Percentiles rank a stretch among this genome's conserved stretches.
phyloP scores from a whole-genome alignment of 64 coral and sea anemone species.

The Porites lutea region DNA sequence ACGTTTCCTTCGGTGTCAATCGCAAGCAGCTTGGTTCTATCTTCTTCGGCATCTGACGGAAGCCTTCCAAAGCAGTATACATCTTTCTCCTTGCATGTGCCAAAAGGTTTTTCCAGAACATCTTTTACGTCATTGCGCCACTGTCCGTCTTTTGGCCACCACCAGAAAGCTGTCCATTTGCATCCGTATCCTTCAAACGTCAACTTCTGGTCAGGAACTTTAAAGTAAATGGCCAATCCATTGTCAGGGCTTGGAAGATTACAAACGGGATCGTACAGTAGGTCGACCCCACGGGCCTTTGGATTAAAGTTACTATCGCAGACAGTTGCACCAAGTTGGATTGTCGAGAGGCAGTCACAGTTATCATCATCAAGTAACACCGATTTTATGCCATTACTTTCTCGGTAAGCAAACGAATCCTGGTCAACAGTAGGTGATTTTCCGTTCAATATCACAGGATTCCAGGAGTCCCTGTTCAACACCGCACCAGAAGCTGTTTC shows the following conservation, averaged over 20 bases:
- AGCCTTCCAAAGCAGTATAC: conserved; percentile 72
- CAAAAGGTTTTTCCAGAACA: conserved; percentile 65
- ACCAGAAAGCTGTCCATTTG: conserved; percentile 80
- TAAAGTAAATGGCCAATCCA: conserved; percentile 53
- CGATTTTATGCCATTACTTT: conserved; percentile 48
- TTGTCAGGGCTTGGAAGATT: conserved; percentile 56
- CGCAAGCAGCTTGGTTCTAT: conserved; percentile 59
- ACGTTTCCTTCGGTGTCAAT: conserved; percentile 67
- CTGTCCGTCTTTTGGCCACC: conserved; percentile 71
- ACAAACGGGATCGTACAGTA: conserved; percentile 58
- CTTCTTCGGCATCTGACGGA: conserved; percentile 44
- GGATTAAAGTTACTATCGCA: conserved; percentile 16
- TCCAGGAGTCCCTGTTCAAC: background rate
- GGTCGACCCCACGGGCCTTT: conserved; percentile 41
- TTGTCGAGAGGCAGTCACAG: conserved; percentile 71
- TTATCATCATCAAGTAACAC: conserved; percentile 69
- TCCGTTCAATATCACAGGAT: background rate
- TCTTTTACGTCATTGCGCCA: conserved; percentile 50
- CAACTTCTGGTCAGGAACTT: conserved; percentile 8
- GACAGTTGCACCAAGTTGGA: conserved; percentile 54
- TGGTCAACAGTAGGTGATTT: conserved; percentile 44
- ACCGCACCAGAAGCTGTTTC: background rate
- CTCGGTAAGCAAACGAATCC: conserved; percentile 66
- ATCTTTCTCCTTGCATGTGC: conserved; percentile 49
- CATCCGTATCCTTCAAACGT: conserved; percentile 50